These are phyloP conservation scores for Melitaea cinxia DNA, from an alignment of 1,140 invertebrate genomes.

Conservation along the genomic window DNA sequence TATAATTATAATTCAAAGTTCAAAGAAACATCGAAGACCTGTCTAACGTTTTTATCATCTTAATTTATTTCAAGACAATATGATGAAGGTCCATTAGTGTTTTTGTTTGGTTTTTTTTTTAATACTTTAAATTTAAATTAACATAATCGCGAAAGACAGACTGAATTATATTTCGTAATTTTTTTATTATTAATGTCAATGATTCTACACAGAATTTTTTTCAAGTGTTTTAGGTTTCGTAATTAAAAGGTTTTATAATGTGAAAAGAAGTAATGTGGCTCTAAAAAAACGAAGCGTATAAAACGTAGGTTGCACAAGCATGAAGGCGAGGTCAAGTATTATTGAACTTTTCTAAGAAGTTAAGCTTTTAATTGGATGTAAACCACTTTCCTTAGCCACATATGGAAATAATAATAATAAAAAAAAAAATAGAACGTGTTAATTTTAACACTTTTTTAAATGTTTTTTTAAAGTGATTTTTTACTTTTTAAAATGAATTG, in stretches of 20 bases:
- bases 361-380: conserved; percentile 19
- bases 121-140: no score
- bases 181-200: no score
- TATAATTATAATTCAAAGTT: no score
- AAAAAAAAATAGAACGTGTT: background rate
- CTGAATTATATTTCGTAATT: no score
- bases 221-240: no score
- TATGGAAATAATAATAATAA: background rate
- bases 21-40: no score
- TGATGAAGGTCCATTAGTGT: no score
- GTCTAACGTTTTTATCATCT: no score
- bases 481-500: background rate
- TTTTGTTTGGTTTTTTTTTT: no score
- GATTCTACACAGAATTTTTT: no score
- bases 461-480: background rate
- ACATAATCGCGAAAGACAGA: no score
- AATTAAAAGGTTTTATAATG: background rate
- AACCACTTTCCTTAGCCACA: conserved; percentile 2
- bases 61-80: no score
- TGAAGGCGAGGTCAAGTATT: conserved; percentile 16
- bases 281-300: background rate
- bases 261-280: background rate
- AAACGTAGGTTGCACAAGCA: conserved; percentile 8
- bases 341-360: conserved; percentile 18
- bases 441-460: background rate